Evolutionary conservation across 1,140 invertebrate genomes (phyloP).

Genomic region (Heliconius himera): DNA sequence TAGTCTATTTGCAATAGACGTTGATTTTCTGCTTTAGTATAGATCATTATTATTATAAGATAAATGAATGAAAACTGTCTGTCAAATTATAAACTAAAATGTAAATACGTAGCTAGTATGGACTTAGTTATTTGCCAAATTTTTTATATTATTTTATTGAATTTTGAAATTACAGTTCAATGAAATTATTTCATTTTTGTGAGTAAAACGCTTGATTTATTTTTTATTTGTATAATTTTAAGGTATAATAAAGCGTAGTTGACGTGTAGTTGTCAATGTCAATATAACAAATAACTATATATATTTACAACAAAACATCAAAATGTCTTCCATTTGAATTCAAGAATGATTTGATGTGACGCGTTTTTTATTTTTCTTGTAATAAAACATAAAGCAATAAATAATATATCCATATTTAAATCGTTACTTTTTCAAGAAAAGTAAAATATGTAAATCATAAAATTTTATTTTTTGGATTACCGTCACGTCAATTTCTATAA

Average conservation of each 20-base stretch:
- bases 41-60: constrained; percentile 43
- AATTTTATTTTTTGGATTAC: not conserved
- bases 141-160: constrained; percentile 28
- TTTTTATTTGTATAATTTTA: constrained; percentile 5
- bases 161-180: constrained; percentile 13
- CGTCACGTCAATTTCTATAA: not conserved
- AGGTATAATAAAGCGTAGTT: constrained; percentile 13
- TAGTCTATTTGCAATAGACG: not conserved
- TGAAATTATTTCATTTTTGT: not conserved
- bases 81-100: constrained; percentile 73
- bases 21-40: constrained; percentile 19
- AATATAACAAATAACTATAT: constrained; percentile 42
- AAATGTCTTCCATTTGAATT: constrained; percentile 51
- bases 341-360: not conserved
- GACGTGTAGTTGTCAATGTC: constrained; percentile 62
- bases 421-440: not conserved
- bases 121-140: constrained; percentile 18
- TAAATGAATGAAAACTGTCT: constrained; percentile 62
- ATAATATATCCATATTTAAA: too few species aligned
- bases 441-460: not conserved
- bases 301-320: not conserved
- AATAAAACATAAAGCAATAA: too few species aligned
- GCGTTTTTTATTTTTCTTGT: not conserved
- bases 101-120: constrained; percentile 69
- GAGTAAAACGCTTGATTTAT: not conserved